Base-by-base conservation (phyloP, 2,797 vertebrate species). In the Sebastes steindachneri region DNA sequence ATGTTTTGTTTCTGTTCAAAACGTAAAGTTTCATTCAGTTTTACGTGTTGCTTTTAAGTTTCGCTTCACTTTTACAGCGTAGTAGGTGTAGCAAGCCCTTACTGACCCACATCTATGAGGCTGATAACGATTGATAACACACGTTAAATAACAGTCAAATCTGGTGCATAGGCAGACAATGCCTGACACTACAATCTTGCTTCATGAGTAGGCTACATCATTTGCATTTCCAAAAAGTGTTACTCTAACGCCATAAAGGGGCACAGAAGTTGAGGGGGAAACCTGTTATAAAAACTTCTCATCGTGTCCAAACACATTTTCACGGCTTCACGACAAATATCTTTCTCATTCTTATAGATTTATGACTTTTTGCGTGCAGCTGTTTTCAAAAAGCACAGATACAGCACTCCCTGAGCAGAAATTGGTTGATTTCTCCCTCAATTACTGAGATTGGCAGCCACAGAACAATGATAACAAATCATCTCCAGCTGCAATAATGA, bases 401-500 rank as follows among this genome's bases (percentile, higher is more conserved):
- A 31, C 12, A 21, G 21, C 28, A 19, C 15, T 55, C 17, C 11
- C 53, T 68, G 14, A 77, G 64, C 37, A 68, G 41, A 70, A 79
- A 72, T 48, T 26, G 37, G 3, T 66, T 82, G 45, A 82, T 86
- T 79, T 71, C 8, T 54, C 54, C 51, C 59, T 59, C 60, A 83
- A 80, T 82, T 35, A 79, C 53, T 68, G 68, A 66, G 73, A 77
- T 77, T 80, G 80, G 72, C 74, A 84, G 68, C 51, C n/a, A 41
- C 48, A 64, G 37, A 82, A 84, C 70, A 83, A 77, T 59, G 55
- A 69, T 72, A 74, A 72, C 14, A 69, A 66, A 77, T 80, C 15
- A 77, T 84, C 65, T 85, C 62, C 75, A 81, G 77, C 67, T 83
- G 75, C 69, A 83, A 35, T 80, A 75, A 86, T 81, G 66, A 77